Conservation (phyloP, 2,113 vertebrate genomes). For the Leptocoma aspasia region DNA sequence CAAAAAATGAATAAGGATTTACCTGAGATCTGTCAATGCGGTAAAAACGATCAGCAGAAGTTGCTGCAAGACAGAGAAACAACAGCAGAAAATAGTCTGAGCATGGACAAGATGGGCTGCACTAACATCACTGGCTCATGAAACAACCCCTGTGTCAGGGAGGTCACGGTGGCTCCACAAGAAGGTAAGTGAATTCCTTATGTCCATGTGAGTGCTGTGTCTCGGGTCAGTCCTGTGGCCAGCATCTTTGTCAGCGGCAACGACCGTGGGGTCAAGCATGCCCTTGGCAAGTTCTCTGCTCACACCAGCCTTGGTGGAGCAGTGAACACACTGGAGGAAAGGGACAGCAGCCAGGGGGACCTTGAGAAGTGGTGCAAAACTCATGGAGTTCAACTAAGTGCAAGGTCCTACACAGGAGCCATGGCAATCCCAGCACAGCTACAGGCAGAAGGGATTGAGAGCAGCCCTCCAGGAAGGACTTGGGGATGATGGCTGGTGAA, state of each 20-base stretch:
- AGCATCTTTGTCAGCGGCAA: fast-evolving
- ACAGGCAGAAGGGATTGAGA: neutral
- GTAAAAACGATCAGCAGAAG: constrained; percentile 96
- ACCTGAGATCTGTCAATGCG: constrained; percentile 99
- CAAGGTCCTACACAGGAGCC: neutral
- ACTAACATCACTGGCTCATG: neutral
- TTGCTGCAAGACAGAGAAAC: constrained; percentile 76
- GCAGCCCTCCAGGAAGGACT: neutral
- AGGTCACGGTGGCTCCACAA: neutral
- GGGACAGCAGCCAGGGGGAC: neutral
- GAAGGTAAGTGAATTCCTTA: neutral
- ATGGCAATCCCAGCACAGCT: neutral
- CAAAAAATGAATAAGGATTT: neutral
- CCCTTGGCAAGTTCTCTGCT: fast-evolving
- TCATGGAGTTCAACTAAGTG: neutral
- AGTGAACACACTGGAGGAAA: fast-evolving
- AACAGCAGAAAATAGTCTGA: neutral
- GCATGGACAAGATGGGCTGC: neutral
- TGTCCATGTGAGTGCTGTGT: neutral
- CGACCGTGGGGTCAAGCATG: fast-evolving
- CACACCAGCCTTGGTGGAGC: neutral
- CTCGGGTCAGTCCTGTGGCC: too few species aligned
- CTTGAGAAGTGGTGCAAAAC: neutral
- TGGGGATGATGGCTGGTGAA: neutral
- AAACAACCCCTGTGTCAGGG: neutral